Evolutionary conservation across 1,140 invertebrate genomes (phyloP), one percentile per base, ranked within the genome.

Genomic region (Saxidomus purpurata): DNA sequence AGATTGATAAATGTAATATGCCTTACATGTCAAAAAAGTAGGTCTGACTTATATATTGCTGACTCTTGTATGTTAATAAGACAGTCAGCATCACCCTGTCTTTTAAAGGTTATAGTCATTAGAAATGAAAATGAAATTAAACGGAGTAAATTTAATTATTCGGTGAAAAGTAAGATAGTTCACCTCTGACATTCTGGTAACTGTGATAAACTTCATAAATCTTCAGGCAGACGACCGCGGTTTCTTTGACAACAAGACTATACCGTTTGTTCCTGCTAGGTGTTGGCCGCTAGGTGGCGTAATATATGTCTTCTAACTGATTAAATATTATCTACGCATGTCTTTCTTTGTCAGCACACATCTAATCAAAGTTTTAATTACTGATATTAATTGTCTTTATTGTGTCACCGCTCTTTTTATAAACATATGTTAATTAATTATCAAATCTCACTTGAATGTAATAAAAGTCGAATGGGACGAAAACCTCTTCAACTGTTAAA

Each of bases 361-460:
- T 76, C 67, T 34, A 74, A 74, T 85, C 83, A 85, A 85, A 52
- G 19, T n/a, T 76, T 85, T 85, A 71, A 85, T 74, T 85, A 74
- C 47, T 19, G 47, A 74, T 55, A 28, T 43, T 74, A 55, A 74
- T 55, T 71, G 69, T 59, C 83, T 49, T 67, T 71, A 52, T 34
- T 43, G 36, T 85, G 83, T 85, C 83, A 76, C 2, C 38, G 13
- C 25, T 84, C 15, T 55, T 85, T 85, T 55, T 47, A 55, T 74
- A 55, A 59, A 55, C 49, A 55, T 74, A 74, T 71, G 34, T 52
- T 55, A 85, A 85, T 85, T 85, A 74, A 74, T 85, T 85, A 55
- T 34, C 34, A 52, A n/a, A 85, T 85, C 40, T 85, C 83, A 76
- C 83, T 74, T 85, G 28, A n/a, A 55, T 71, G 83, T 76, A 52